phyloP scores from a whole-genome alignment of 1,140 invertebrate species.

The Subanguina moxae region DNA sequence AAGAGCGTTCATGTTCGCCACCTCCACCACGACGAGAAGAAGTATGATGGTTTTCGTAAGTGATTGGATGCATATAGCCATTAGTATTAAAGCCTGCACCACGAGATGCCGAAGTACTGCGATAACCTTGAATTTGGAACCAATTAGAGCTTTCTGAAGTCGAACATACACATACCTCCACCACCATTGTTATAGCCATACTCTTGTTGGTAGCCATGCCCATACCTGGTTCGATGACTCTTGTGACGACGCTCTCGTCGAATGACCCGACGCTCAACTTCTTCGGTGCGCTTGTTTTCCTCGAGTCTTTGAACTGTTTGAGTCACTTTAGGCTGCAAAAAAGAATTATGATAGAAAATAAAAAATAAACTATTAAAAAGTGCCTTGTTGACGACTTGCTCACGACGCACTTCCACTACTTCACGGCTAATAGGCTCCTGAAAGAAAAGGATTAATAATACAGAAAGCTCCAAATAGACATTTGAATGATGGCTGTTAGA shows the following conservation, averaged over 20 bases:
- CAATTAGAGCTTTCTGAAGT: not conserved
- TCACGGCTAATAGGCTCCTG: conserved; percentile 26
- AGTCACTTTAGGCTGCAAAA: conserved; percentile 46
- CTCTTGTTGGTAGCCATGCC: conserved; percentile 31
- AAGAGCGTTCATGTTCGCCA: conserved; percentile 18
- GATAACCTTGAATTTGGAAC: conserved; percentile 25
- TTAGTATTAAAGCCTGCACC: conserved; percentile 22
- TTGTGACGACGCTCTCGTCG: conserved; percentile 47
- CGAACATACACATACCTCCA: conserved; percentile 7
- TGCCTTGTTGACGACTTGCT: conserved; percentile 5
- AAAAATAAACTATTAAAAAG: not conserved
- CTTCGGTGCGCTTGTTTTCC: conserved; percentile 54
- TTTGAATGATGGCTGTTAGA: too few species aligned
- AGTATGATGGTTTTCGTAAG: conserved; percentile 19
- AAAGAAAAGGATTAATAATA: not conserved
- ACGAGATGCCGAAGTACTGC: conserved; percentile 36
- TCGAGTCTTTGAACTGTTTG: conserved; percentile 56
- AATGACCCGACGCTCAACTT: conserved; percentile 50
- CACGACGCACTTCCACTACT: conserved; percentile 30
- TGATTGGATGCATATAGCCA: conserved; percentile 23
- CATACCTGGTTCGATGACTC: conserved; percentile 42
- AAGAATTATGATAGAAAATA: not conserved
- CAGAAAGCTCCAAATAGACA: too few species aligned
- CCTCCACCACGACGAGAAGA: conserved; percentile 2
- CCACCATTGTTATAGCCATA: conserved; percentile 31